Evolutionary conservation across 2,888 invertebrate genomes (phyloP), one percentile per base, ranked within the genome.

Genomic region (Drosophila greeni): DNA sequence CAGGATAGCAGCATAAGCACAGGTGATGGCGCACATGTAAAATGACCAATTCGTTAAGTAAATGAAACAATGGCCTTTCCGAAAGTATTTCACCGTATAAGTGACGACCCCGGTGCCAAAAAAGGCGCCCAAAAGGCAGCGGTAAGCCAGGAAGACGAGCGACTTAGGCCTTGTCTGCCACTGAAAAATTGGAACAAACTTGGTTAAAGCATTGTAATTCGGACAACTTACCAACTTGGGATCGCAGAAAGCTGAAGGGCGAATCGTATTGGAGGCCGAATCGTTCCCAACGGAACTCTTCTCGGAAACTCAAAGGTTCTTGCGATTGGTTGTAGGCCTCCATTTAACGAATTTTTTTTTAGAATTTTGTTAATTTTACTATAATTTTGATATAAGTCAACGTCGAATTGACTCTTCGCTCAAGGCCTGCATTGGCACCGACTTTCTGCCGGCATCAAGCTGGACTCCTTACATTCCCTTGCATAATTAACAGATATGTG

Each of bases 401-500:
- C 29, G 11, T 16, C 14, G 16, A 66, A 20, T 9, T 51, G 65
- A 42, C 29, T 52, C 43, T 2, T 51, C 34, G 62, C 40, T 69
- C 71, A 73, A n/a, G 14, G 47, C 29, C 64, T 16, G 18, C 20
- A 16, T 58, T 11, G 11, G 29, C 23, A 26, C 16, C 14, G 51
- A 37, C 49, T n/a, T 23, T n/a, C n/a, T 7, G 9, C 34, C 18
- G 14, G 8, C 55, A 31, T 43, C 43, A 31, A 36, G 20, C 34
- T 34, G 58, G 58, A 65, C 62, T 61, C 48, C 74, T 78, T 78
- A 74, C 72, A 66, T 61, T 18, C 42, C 45, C 37, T 56, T 74
- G 81, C 81, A 80, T 78, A 82, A 80, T 82, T 80, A 80, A 76
- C 80, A 77, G 73, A 64, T 51, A 55, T 49, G 31, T 76, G 51